phyloP scores from a whole-genome alignment of 1,140 invertebrate species.

The Armadillidium nasatum region DNA sequence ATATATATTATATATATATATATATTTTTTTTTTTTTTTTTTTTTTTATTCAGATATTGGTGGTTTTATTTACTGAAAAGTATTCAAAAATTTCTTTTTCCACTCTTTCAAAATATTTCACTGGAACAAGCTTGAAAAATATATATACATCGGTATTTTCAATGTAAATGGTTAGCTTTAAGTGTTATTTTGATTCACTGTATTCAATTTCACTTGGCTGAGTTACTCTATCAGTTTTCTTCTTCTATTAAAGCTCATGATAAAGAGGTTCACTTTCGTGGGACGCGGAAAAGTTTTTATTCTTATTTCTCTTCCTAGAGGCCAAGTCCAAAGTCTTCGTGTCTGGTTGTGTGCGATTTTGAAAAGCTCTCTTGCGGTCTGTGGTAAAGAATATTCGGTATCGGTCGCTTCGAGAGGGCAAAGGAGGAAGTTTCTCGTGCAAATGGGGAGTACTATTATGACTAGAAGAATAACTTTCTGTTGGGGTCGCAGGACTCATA shows the following conservation, averaged over 20 bases:
- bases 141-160: too few species aligned
- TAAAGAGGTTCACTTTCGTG: background rate
- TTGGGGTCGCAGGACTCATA: constrained; percentile 33
- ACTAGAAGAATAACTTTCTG: constrained; percentile 31
- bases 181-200: too few species aligned
- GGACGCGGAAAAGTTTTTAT: background rate
- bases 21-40: too few species aligned
- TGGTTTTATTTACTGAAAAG: too few species aligned
- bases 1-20: too few species aligned
- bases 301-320: background rate
- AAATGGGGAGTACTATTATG: constrained; percentile 25
- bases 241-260: background rate
- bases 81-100: too few species aligned
- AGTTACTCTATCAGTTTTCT: background rate
- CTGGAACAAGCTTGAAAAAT: too few species aligned
- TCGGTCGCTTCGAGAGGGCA: constrained; percentile 38
- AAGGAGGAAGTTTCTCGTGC: constrained; percentile 29
- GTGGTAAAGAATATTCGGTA: constrained; percentile 39
- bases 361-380: constrained; percentile 29
- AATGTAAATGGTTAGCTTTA: too few species aligned
- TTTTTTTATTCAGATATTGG: too few species aligned
- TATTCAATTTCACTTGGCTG: too few species aligned
- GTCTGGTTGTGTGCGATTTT: background rate
- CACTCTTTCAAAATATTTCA: too few species aligned
- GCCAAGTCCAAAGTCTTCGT: background rate